Percentiles rank a stretch among this genome's conserved stretches.
phyloP scores from a whole-genome alignment of 2,888 invertebrate genomes.

The Nephrotoma guestfalica region DNA sequence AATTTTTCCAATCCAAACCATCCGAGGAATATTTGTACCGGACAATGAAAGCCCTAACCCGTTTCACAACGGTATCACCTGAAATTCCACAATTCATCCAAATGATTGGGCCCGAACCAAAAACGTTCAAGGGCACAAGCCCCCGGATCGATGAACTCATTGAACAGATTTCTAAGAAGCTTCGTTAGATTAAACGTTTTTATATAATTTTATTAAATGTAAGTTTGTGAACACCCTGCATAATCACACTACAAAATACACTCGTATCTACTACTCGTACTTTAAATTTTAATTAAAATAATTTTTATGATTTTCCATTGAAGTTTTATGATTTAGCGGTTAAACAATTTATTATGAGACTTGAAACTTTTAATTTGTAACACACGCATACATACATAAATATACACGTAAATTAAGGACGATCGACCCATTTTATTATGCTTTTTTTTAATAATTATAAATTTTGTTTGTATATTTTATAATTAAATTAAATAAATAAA shows the following conservation, averaged over 20 bases:
- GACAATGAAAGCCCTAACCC: conserved; percentile 60
- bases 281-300: not conserved
- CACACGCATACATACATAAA: not conserved
- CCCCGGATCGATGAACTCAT: conserved; percentile 68
- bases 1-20: conserved; percentile 70
- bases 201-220: not conserved
- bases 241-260: not conserved
- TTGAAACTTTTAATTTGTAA: not conserved
- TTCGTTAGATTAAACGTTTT: conserved; percentile 29
- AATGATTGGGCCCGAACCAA: conserved; percentile 80
- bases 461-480: not conserved
- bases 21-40: conserved; percentile 67
- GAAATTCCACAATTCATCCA: conserved; percentile 82
- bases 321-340: not conserved
- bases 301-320: not conserved
- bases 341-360: not conserved
- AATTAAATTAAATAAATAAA: not conserved
- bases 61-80: conserved; percentile 48
- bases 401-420: not conserved
- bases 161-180: conserved; percentile 53
- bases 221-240: not conserved
- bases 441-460: not conserved
- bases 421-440: not conserved
- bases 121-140: conserved; percentile 66
- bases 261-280: not conserved